phyloP scores from a whole-genome alignment of 1,140 invertebrate species.

The Trachymyrmex septentrionalis region DNA sequence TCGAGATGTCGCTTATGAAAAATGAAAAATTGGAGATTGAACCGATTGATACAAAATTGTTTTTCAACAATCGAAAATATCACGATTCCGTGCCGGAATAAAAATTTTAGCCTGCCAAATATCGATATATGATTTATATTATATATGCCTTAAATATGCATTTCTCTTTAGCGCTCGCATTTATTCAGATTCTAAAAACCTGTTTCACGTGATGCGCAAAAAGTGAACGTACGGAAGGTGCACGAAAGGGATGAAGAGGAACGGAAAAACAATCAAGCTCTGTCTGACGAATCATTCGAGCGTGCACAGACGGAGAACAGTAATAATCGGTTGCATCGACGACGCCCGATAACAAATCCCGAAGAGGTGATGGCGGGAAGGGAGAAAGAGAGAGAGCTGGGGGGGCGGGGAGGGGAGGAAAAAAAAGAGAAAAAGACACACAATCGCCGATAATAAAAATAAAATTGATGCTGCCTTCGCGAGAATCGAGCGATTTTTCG shows the following conservation, averaged over 20 bases:
- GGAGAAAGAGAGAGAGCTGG: conserved; percentile 32
- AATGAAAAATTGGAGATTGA: conserved; percentile 1
- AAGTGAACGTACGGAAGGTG: neutral
- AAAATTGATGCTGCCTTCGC: conserved; percentile 66
- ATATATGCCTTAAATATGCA: neutral
- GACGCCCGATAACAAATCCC: conserved; percentile 62
- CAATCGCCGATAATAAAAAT: conserved; percentile 71
- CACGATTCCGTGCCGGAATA: neutral
- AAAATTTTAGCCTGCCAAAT: neutral
- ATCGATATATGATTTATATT: neutral
- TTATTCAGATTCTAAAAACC: neutral
- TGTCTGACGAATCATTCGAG: conserved; percentile 27
- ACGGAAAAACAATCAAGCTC: conserved; percentile 47
- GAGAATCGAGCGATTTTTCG: conserved; percentile 63
- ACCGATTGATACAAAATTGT: neutral
- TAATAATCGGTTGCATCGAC: conserved; percentile 66
- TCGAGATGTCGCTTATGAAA: conserved; percentile 26
- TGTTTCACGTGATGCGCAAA: neutral
- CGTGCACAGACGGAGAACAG: conserved; percentile 50
- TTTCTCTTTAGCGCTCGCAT: neutral
- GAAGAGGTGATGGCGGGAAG: conserved; percentile 20
- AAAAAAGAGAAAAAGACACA: neutral
- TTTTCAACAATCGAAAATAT: neutral
- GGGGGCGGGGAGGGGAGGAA: neutral
- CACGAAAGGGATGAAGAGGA: conserved; percentile 20